These are phyloP conservation scores for Rhynchonycteris naso DNA, from an alignment of 2,797 vertebrate genomes.

Conservation along the genomic window DNA sequence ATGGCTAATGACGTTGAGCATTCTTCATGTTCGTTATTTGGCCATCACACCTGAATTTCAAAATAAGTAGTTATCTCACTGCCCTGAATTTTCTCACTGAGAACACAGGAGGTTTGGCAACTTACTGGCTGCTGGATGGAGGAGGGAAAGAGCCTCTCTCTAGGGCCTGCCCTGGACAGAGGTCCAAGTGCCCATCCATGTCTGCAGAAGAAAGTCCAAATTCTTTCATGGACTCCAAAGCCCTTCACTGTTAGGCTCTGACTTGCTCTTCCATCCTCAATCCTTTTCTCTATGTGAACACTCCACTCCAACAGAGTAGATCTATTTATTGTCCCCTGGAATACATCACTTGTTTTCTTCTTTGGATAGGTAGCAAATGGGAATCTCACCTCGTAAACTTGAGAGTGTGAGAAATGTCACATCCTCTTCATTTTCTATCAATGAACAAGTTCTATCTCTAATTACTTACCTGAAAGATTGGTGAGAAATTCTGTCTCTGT, in stretches of 20 bases:
- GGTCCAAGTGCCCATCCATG: background rate
- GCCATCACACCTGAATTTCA: constrained; percentile 3
- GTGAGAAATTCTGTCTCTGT: background rate
- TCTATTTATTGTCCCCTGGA: background rate
- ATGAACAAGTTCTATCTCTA: background rate
- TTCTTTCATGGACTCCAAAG: background rate
- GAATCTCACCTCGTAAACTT: constrained; percentile 19
- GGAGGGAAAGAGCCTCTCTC: background rate
- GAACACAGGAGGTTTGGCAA: background rate
- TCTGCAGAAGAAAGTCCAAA: background rate
- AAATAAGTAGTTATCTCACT: background rate
- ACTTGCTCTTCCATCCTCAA: background rate
- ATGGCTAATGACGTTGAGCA: background rate
- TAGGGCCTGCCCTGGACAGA: background rate
- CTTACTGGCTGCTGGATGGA: background rate
- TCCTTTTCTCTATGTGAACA: background rate
- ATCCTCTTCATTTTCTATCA: constrained; percentile 17
- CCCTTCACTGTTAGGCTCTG: background rate
- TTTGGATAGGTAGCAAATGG: background rate
- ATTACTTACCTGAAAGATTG: background rate
- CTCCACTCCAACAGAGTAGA: background rate
- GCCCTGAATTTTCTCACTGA: background rate
- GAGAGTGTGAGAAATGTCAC: background rate
- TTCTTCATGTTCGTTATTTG: background rate
- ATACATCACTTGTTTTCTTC: background rate